Percentiles rank a stretch among this genome's conserved stretches.
These are phyloP conservation scores for Eumacrocentrus americanus DNA, from an alignment of 2,888 invertebrate genomes.

Conservation along the genomic window DNA sequence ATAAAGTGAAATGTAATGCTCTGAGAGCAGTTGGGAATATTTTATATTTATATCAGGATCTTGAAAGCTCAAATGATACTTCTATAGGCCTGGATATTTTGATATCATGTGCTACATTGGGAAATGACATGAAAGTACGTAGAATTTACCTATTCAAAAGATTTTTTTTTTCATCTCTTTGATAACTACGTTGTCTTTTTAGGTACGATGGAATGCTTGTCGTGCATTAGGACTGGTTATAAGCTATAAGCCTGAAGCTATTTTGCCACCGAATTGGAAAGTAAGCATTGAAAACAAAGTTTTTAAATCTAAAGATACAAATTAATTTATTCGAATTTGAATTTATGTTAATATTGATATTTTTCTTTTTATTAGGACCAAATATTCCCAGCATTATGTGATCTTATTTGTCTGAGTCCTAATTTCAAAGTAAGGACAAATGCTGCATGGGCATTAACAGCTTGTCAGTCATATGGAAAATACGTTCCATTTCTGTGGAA, in stretches of 20 bases:
- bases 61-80: slow-evolving; percentile 64
- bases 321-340: slow-evolving; percentile 11
- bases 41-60: slow-evolving; percentile 67
- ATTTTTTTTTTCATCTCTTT: neutral
- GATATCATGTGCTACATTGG: slow-evolving; percentile 72
- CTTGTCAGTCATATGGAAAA: slow-evolving; percentile 69
- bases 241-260: slow-evolving; percentile 62
- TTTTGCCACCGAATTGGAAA: slow-evolving; percentile 59
- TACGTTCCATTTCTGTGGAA: slow-evolving; percentile 73
- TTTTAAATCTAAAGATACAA: slow-evolving; percentile 55
- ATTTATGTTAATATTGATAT: too few relatives aligned
- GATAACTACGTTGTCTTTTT: neutral
- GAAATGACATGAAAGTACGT: slow-evolving; percentile 77
- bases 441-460: slow-evolving; percentile 78
- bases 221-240: slow-evolving; percentile 84
- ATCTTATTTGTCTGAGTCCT: slow-evolving; percentile 73
- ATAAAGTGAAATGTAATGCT: slow-evolving; percentile 83
- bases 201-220: slow-evolving; percentile 89
- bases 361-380: slow-evolving; percentile 62
- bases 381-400: slow-evolving; percentile 71
- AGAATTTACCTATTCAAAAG: neutral
- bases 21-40: slow-evolving; percentile 84
- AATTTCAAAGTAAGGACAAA: slow-evolving; percentile 92
- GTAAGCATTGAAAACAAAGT: slow-evolving; percentile 50
- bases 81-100: slow-evolving; percentile 72